These are phyloP conservation scores for Hormiphora californensis DNA, from an alignment of 37 sponge, comb jelly and placozoan genomes.

Conservation along the genomic window DNA sequence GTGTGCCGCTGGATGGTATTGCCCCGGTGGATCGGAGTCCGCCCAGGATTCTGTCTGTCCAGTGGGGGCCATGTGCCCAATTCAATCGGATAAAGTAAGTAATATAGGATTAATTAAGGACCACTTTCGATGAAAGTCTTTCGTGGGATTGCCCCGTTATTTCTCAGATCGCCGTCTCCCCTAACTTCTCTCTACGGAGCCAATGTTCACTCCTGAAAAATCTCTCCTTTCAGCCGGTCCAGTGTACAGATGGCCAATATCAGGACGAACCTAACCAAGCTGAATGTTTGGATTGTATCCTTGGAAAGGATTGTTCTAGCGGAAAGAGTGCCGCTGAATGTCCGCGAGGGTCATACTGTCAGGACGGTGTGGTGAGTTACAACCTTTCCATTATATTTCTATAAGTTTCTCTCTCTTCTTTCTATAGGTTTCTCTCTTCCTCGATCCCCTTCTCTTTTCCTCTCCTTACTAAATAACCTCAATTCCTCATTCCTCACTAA, in stretches of 20 bases:
- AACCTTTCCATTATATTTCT: too few relatives aligned
- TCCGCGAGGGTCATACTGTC: neutral
- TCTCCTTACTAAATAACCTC: neutral
- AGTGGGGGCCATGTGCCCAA: neutral
- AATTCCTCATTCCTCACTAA: neutral
- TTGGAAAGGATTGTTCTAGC: neutral
- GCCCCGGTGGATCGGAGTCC: neutral
- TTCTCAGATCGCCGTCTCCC: too few relatives aligned
- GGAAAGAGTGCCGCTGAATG: neutral
- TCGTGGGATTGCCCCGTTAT: too few relatives aligned
- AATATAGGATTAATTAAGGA: too few relatives aligned
- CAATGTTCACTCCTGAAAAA: too few relatives aligned
- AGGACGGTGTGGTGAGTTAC: conserved; percentile 34
- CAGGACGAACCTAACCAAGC: neutral
- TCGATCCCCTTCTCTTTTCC: neutral
- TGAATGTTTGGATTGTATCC: conserved; percentile 12
- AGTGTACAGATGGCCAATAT: neutral
- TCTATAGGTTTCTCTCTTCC: neutral
- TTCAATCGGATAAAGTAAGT: neutral
- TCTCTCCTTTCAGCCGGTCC: neutral
- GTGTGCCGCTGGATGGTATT: neutral
- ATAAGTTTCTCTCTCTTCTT: neutral
- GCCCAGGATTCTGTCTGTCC: neutral
- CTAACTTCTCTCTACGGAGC: too few relatives aligned
- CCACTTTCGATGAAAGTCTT: too few relatives aligned